phyloP scores from a whole-genome alignment of 2,888 invertebrate genomes.

The Neoitamus cyanurus region DNA sequence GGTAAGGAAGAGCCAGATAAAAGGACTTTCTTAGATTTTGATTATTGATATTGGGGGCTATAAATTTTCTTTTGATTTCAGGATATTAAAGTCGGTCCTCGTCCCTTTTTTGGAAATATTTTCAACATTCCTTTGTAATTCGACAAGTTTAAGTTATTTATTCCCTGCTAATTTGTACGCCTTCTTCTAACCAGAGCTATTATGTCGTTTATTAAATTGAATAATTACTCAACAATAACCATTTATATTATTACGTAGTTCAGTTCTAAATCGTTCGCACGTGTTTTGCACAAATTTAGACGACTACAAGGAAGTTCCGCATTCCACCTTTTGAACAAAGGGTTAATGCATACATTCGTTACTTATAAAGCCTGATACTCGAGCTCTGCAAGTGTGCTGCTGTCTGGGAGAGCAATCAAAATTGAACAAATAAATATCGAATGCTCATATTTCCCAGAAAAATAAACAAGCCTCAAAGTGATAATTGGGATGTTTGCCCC shows the following conservation, averaged over 20 bases:
- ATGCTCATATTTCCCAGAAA: slow-evolving; percentile 11
- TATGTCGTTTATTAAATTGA: not conserved
- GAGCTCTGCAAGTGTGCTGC: not conserved
- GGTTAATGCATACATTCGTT: not conserved
- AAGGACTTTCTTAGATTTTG: not conserved
- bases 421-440: slow-evolving; percentile 27
- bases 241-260: not conserved
- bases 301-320: not conserved
- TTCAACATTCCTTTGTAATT: not conserved
- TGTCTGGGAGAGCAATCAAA: slow-evolving; percentile 4
- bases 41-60: slow-evolving; percentile 9
- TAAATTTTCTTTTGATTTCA: not conserved
- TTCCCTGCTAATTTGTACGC: not conserved
- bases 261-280: not conserved
- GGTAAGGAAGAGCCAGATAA: slow-evolving; percentile 1
- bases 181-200: not conserved
- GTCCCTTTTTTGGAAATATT: not conserved
- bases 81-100: not conserved
- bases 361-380: not conserved
- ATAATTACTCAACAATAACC: not conserved
- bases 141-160: not conserved
- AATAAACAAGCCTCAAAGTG: slow-evolving; percentile 24
- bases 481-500: slow-evolving; percentile 37
- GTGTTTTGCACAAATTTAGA: not conserved
- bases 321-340: not conserved